These are phyloP conservation scores for Microctenopoma steveboyesi DNA, from an alignment of 2,797 vertebrate genomes.

Conservation along the genomic window DNA sequence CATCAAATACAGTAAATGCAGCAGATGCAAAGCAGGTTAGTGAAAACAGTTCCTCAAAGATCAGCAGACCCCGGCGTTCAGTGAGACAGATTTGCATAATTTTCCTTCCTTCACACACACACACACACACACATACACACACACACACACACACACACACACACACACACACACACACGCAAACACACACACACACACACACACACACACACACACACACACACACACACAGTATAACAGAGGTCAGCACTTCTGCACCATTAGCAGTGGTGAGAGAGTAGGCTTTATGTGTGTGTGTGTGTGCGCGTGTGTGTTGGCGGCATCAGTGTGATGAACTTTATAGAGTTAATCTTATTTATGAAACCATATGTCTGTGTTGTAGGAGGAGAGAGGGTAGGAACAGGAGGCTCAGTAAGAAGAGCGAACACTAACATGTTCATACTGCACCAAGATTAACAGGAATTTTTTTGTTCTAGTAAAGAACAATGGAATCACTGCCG, in stretches of 20 bases:
- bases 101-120: constrained; percentile 20
- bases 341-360: too few relatives aligned
- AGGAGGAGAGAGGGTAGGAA: not conserved
- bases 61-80: constrained; percentile 8
- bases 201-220: not conserved
- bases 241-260: constrained; percentile 13
- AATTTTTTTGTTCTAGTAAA: too few relatives aligned
- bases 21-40: constrained; percentile 46
- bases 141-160: not conserved
- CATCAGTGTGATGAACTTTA: too few relatives aligned
- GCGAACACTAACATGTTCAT: too few relatives aligned
- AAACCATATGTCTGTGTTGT: not conserved
- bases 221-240: not conserved
- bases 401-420: too few relatives aligned
- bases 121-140: not conserved
- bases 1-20: not conserved
- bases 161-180: constrained; percentile 2
- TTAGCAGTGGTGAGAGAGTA: constrained; percentile 25
- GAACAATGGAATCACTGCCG: too few relatives aligned
- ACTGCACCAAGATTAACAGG: too few relatives aligned
- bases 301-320: not conserved
- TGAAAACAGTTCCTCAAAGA: constrained; percentile 55
- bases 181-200: too few relatives aligned
- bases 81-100: constrained; percentile 42
- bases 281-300: not conserved